Base-by-base conservation (phyloP, 2,888 invertebrate genomes). In the Sinelater perroti region DNA sequence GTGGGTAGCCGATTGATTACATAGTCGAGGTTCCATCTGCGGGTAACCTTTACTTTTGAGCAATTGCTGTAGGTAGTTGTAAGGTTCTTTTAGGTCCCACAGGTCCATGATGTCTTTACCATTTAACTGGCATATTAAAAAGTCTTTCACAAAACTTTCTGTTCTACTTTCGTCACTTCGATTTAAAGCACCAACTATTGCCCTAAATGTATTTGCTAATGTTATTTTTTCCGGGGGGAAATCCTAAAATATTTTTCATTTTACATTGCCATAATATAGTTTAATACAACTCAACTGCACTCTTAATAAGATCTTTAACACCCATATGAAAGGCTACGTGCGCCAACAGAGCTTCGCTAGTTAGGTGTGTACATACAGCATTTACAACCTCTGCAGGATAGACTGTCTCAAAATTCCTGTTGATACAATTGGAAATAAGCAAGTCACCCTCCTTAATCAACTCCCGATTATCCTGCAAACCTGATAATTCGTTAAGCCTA, bases 71-170 rank as follows among this genome's bases (percentile, higher is more conserved):
- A 98, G 81, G 71, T 91, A 81, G 38, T 84, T 79, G 76, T 91
- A 84, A 0, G 97, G 95, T 59, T 95, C 82, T 38, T 85, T 81
- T n/a, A 94, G 87, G 11, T 83, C 80, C 91, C 94, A 96, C 57
- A 93, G 82, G 58, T 95, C 93, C 67, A 87, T 87, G 2, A 98
- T 77, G 74, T 97, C 93, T 75, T 90, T 86, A 10, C 91, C 94
- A 74, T 89, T 87, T 31, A 99, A 78, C 70, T 90, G 90, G 1
- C 91, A 87, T 52, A 98, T 84, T 49, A 97, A 85, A 71, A 93
- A 90, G 74, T 98, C 97, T 49, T 91, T 81, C 1, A 97, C 85
- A 79, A 99, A 95, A 54, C 82, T 78, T 53, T 88, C 85, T 0
- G 92, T 86, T 50, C 83, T 82, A 45, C 86, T 83, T 31, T 81